phyloP scores from a whole-genome alignment of 2,797 vertebrate genomes.

The Halcyon leucocephala region DNA sequence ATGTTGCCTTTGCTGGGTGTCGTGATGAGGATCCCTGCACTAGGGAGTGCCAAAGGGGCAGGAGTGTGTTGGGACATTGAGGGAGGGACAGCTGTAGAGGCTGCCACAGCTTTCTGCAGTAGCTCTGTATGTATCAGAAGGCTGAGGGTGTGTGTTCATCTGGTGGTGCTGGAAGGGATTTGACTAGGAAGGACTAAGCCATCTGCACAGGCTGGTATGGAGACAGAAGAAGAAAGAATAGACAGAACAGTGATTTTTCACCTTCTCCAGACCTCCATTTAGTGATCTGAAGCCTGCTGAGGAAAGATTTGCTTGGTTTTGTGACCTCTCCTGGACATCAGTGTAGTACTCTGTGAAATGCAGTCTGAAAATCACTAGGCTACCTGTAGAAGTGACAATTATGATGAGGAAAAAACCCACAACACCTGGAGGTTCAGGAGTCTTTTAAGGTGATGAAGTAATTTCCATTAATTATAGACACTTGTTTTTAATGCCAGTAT shows the following conservation, averaged over 20 bases:
- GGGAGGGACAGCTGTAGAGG: not conserved
- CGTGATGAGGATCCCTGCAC: not conserved
- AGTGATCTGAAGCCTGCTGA: not conserved
- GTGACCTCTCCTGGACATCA: not conserved
- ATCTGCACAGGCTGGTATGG: not conserved
- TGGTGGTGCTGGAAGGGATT: not conserved
- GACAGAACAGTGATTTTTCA: not conserved
- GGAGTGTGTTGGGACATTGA: not conserved
- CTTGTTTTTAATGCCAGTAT: not conserved
- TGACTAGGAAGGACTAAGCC: not conserved
- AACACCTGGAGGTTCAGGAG: not conserved
- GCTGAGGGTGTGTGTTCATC: not conserved
- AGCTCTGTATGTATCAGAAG: accelerated
- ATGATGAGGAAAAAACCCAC: not conserved
- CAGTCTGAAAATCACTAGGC: not conserved
- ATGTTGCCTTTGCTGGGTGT: not conserved
- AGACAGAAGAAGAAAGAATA: not conserved
- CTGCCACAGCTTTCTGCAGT: not conserved
- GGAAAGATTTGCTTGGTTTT: not conserved
- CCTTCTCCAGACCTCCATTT: not conserved
- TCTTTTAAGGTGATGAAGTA: not conserved
- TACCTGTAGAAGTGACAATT: not conserved
- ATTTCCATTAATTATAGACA: not conserved
- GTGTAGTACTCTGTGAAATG: not conserved
- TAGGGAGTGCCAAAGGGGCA: not conserved